Base-by-base conservation (phyloP, 1,140 invertebrate genomes). In the Palaemon carinicauda region DNA sequence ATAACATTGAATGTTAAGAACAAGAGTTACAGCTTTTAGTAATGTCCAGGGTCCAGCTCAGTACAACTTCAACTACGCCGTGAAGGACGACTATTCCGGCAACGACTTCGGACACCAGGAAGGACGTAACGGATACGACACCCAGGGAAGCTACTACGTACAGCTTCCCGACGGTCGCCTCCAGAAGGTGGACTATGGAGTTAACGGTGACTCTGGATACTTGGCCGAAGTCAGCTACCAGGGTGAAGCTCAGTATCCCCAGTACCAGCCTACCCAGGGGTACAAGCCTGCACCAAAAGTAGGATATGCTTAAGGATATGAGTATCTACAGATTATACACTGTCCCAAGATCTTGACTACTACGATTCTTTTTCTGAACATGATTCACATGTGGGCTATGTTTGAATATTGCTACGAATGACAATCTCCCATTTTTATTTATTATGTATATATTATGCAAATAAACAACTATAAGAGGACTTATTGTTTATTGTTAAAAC, bases 131-230 rank as follows among this genome's bases (percentile, higher is more conserved):
- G 81, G 81, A 4, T 53, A 82, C 50, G 73, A 82, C 69, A 82
- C 81, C 24, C 69, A 82, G 51, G 69, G 69, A 52, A 74, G 50
- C 51, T 75, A 82, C 21, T 82, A 75, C 71, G 81, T 56, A 1
- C 81, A 54, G 51, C 81, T 82, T 51, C 69, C 81, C 71, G 81
- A 82, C 81, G 81, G 81, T 56, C 81, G 69, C 12, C 80, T 81
- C 15, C 81, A 74, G 81, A 29, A 50, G 50, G 81, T 82, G 2
- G 21, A 50, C 51, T 82, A 82, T 53, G 31, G 29, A 12, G 71
- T 82, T 4, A 56, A 77, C 27, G 82, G 71, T 10, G 82, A 83
- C 73, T 83, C 82, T 0, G 82, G 82, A 21, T 83, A 41, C 73
- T n/a, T 83, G 82, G 82, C 82, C 19, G 21, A 83, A 21, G 82